These are phyloP conservation scores for Cybosia mesomella DNA, from an alignment of 2,888 invertebrate genomes.

Conservation along the genomic window DNA sequence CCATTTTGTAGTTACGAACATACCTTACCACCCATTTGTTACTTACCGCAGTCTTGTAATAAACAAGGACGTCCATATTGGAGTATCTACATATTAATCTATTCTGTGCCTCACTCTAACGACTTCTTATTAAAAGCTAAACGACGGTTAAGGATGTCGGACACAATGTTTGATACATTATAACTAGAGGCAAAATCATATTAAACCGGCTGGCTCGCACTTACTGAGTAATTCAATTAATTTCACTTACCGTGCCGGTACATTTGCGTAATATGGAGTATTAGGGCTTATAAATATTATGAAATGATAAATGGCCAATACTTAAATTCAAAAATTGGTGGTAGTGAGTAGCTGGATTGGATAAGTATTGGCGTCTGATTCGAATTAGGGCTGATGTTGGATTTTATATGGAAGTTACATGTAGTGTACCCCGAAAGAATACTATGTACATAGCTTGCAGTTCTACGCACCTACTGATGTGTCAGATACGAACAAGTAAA, in stretches of 20 bases:
- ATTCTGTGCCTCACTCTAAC: conserved; percentile 70
- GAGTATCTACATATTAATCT: conserved; percentile 43
- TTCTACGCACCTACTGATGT: too few species aligned
- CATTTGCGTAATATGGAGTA: conserved; percentile 71
- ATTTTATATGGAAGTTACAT: neutral
- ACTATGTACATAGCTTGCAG: too few species aligned
- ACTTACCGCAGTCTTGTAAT: neutral
- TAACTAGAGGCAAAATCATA: conserved; percentile 80
- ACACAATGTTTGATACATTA: conserved; percentile 77
- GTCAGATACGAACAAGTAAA: too few species aligned
- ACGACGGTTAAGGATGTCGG: conserved; percentile 69
- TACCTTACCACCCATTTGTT: neutral
- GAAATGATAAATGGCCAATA: conserved; percentile 54
- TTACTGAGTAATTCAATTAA: conserved; percentile 75
- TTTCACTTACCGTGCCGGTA: conserved; percentile 77
- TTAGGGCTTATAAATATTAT: conserved; percentile 72
- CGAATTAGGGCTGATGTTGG: neutral
- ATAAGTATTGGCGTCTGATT: neutral
- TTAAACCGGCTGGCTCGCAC: conserved; percentile 75
- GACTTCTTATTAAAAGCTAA: conserved; percentile 78
- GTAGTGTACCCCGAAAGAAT: neutral
- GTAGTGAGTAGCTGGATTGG: conserved; percentile 4
- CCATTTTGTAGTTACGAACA: too few species aligned
- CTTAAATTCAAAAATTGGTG: conserved; percentile 25
- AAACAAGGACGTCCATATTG: neutral